A percentile compares a stretch with the other conserved stretches of the same genome.
phyloP scores from a whole-genome alignment of 2,113 vertebrate species.

The Sylvietta virens region DNA sequence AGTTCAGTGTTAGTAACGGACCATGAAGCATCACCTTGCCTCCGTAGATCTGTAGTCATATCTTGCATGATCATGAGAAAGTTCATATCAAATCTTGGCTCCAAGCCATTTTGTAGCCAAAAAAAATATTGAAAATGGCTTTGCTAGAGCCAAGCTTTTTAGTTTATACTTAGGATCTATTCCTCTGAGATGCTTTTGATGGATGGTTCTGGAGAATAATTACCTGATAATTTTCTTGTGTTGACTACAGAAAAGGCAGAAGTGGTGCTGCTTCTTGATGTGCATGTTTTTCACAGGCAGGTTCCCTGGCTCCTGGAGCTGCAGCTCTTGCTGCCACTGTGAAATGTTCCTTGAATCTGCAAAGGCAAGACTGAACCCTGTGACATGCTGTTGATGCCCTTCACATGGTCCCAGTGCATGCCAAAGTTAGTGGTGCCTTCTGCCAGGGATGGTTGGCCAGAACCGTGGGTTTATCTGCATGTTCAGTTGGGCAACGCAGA shows the following conservation, averaged over 20 bases:
- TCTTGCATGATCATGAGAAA: background rate
- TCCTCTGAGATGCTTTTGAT: background rate
- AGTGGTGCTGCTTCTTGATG: background rate
- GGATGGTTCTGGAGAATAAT: background rate
- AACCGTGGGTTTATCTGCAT: background rate
- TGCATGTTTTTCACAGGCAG: background rate
- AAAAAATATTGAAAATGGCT: background rate
- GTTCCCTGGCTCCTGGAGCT: background rate
- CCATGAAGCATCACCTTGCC: background rate
- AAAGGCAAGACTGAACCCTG: background rate
- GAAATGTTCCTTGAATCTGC: background rate
- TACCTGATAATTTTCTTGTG: background rate
- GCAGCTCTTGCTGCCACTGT: background rate
- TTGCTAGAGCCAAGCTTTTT: background rate
- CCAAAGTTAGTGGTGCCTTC: background rate
- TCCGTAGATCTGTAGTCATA: background rate
- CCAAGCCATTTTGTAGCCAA: background rate
- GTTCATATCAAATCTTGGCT: background rate
- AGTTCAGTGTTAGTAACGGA: background rate
- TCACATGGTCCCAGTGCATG: background rate
- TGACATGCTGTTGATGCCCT: rapidly evolving
- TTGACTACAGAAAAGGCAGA: background rate
- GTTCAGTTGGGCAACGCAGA: background rate
- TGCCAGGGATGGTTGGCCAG: background rate
- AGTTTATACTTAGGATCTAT: background rate